Evolutionary conservation across 2,888 invertebrate genomes (phyloP).

Genomic region (Caenorhabditis drosophilae): DNA sequence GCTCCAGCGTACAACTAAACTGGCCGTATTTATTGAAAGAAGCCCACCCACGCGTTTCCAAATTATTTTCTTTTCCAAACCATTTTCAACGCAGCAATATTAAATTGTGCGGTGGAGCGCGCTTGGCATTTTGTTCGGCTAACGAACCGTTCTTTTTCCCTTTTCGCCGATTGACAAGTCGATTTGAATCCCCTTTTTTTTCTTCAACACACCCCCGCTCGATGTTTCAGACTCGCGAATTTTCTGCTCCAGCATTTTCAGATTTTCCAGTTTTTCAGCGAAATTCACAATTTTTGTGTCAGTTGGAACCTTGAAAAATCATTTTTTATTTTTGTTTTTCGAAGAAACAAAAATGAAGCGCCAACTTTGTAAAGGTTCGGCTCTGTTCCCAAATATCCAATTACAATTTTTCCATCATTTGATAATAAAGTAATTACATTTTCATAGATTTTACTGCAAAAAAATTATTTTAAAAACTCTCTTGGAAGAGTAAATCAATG

Average conservation of each 20-base stretch:
- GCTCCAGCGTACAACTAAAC: too few species aligned
- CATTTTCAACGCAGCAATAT: too few species aligned
- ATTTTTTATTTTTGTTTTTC: too few species aligned
- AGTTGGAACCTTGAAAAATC: too few species aligned
- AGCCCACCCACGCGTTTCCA: constrained; percentile 3
- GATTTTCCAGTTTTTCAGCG: constrained; percentile 17
- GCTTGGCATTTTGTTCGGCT: too few species aligned
- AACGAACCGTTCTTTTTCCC: constrained; percentile 27
- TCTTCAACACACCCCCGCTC: constrained; percentile 8
- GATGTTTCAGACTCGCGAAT: constrained; percentile 19
- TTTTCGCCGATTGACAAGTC: constrained; percentile 14
- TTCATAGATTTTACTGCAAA: constrained; percentile 30
- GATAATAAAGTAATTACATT: constrained; percentile 33
- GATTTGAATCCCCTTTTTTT: constrained; percentile 17
- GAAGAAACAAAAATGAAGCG: too few species aligned
- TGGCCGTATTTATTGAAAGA: too few species aligned
- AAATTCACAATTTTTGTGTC: constrained; percentile 24
- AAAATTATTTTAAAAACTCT: background rate
- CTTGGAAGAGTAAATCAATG: constrained; percentile 27
- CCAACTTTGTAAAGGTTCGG: constrained; percentile 42
- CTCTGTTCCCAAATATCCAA: constrained; percentile 51
- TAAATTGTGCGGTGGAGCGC: too few species aligned
- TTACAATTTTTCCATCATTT: constrained; percentile 24
- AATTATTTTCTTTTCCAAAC: too few species aligned
- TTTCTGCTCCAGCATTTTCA: constrained; percentile 21